Evolutionary conservation across 2,888 invertebrate species (phyloP), one percentile per base, ranked within the genome.

Genomic region (Drosophila stalkeri): DNA sequence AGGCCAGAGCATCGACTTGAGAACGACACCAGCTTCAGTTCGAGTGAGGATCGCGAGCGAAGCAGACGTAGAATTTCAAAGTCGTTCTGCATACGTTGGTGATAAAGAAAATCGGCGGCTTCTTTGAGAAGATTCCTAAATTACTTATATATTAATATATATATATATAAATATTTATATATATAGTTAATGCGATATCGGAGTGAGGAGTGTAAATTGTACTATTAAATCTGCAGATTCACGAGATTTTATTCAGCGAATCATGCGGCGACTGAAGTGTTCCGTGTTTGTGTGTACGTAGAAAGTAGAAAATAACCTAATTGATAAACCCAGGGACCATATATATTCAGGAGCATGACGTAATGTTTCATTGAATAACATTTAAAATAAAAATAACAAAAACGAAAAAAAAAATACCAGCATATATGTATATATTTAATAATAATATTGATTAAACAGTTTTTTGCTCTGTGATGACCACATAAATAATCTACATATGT

Each of bases 221-320:
- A 47, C 64, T 54, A 35, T 46, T 51, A 71, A 46, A 70, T 66
- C 65, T 37, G 23, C 31, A 54, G 39, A 56, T 62, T 61, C 44
- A 43, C 52, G 49, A 46, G 33, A 23, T 43, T 44, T 43, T 55
- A 69, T 43, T 52, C 33, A 52, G 60, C 63, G 61, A 69, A 84
- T 74, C 72, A 86, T 86, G 86, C 77, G 83, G 80, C 89, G 88
- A 72, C 81, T 91, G 55, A 91, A 91, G 89, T 91, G 91, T 81
- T 91, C 91, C 81, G 91, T 92, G 86, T 89, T 92, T 88, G 86
- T 92, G 86, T 92, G 92, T 92, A 92, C 77, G 92, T 92, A 81
- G 70, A 81, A 69, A 75, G 77, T 72, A 63, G 73, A 59, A 66
- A 81, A 78, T 77, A 80, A 82, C 77, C 76, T 79, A 75, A 76